Evolutionary conservation across 2,888 invertebrate species (phyloP), one percentile per base, ranked within the genome.

Genomic region (Caenorhabditis parvicauda): DNA sequence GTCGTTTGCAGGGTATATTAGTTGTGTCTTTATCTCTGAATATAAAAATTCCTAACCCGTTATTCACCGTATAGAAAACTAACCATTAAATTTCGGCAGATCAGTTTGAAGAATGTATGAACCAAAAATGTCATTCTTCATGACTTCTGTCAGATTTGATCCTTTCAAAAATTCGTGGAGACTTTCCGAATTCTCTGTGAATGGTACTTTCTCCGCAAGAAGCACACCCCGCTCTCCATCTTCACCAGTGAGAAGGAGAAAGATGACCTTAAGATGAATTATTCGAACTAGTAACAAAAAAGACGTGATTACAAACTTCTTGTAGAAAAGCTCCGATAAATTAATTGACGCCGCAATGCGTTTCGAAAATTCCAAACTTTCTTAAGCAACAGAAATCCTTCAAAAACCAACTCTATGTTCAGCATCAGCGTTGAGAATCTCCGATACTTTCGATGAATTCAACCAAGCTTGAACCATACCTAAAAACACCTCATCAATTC

Each of bases 1-100:
- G 52, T 90, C 88, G 27, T 92, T 91, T 0, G 94, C 95, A 2
- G 98, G 98, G 83, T 89, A 90, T 64, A 96, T 90, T 25, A 96
- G 86, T 7, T 90, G 91, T 0, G 90, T 87, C 81, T 93, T 93
- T 3, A 95, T 85, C 72, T 87, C 92, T 92, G 82, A 50, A 81
- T 27, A 22, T 7, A 1, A 29, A 12, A 1, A n/a, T 35, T 12
- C 14, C 1, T 9, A 12, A n/a, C n/a, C n/a, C n/a, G 32, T n/a
- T 1, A 24, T 17, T 32, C 47, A 7, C 9, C 14, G 7, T 17
- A 27, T 12, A 47, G 32, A 14, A 14, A 45, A 50, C 53, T 45
- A 47, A 74, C 76, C 44, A 44, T 77, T 76, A 27, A 71, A 47
- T 3, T 61, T 24, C 0, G 54, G n/a, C n/a, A n/a, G 14, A 9